Base-by-base conservation (phyloP, 92 coral and sea anemone species). In the Porites cylindrica region DNA sequence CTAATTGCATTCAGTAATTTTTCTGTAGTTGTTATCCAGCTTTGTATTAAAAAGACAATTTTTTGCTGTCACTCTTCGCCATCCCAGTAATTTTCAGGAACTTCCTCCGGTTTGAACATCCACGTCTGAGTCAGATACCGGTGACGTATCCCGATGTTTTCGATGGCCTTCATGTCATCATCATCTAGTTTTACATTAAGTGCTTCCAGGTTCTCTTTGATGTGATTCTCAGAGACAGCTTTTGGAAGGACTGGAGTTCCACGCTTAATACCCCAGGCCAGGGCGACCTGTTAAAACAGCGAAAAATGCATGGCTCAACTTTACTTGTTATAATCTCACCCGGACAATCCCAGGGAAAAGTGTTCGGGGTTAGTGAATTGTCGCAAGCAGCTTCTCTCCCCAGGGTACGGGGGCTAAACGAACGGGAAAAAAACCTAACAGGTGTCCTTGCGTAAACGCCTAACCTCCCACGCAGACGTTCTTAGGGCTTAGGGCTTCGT, bases 181-280 rank as follows among this genome's bases (percentile, higher is more conserved):
- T 78, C 84, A 16, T 88, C 90, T 52, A 93, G 80, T 19, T 85
- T 85, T 29, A 93, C 72, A 38, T 88, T 71, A 20, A 83, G 85
- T 1, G 91, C 90, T 18, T 88, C 84, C 19, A 93, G 81, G 77
- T 93, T 93, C 51, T 93, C 88, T 68, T 86, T 85, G 50, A 93
- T 88, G 62, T 90, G 94, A 19, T 82, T 83, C 70, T 91, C 92
- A 70, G 88, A 91, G 51, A 91, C 92, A 72, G 96, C 86, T 67
- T 93, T 93, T 14, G 94, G 94, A 16, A 93, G 91, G 26, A 93
- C 92, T 52, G 93, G 93, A 52, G 66, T 68, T 2, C 96, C 93
- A 21, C 78, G 89, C 8, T 84, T 76, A 10, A 91, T 80, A 12
- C 94, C 94, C 96, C 96, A 93, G 0, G 92, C 88, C 8, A 93